Percentiles rank a stretch among this genome's conserved stretches.
Conservation (phyloP, 2,113 vertebrate species). For the Serinus canaria region DNA sequence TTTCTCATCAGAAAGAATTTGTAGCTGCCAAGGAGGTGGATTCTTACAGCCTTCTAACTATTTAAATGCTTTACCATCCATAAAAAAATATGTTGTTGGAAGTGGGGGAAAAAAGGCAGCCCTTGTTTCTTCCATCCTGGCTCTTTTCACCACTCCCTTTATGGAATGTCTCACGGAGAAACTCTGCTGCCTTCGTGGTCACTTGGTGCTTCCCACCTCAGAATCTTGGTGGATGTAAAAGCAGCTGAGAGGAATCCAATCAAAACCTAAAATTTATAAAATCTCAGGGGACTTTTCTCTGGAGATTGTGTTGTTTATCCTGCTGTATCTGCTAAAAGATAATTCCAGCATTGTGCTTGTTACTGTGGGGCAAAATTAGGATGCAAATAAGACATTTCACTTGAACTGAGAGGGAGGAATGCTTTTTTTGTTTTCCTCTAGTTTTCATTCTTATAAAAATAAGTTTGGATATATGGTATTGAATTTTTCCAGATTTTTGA, state of each 20-base stretch:
- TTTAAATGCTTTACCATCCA: not conserved
- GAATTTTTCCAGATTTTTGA: not conserved
- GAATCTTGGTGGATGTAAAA: not conserved
- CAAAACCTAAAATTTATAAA: not conserved
- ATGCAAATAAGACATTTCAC: not conserved
- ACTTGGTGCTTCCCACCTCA: not conserved
- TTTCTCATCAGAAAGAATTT: conserved; percentile 34
- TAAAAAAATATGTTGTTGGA: not conserved
- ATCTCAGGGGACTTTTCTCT: not conserved
- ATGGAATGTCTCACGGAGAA: not conserved
- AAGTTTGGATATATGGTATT: not conserved
- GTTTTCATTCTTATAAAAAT: not conserved
- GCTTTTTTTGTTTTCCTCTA: not conserved
- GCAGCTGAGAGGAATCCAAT: not conserved
- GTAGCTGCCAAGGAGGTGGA: conserved; percentile 15
- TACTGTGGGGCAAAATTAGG: not conserved
- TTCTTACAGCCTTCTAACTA: not conserved
- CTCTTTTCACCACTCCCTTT: not conserved
- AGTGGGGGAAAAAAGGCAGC: not conserved
- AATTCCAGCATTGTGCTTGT: not conserved
- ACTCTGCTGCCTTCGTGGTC: not conserved
- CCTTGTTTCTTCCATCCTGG: not conserved
- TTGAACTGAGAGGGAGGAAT: not conserved
- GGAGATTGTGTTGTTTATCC: not conserved
- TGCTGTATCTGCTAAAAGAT: not conserved